Percentiles rank a stretch among this genome's conserved stretches.
Evolutionary conservation across 2,888 invertebrate species (phyloP).

Genomic region (Drosophila borealis): DNA sequence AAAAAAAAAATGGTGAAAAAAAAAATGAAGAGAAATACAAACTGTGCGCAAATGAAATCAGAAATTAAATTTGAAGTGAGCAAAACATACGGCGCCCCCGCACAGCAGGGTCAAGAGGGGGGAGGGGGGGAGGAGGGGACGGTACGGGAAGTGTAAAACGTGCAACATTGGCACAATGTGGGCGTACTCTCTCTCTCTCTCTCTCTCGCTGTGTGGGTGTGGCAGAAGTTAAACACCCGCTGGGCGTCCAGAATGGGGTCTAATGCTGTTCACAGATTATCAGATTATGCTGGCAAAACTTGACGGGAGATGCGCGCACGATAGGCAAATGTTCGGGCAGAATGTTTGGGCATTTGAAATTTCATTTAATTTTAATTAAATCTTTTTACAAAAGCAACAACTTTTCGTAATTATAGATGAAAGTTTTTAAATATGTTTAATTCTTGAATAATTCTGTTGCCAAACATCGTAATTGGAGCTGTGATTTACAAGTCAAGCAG

Average conservation of each 20-base stretch:
- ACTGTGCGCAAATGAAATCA: slow-evolving; percentile 78
- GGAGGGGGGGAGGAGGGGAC: background rate
- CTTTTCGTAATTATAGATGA: no score
- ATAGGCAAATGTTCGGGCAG: slow-evolving; percentile 17
- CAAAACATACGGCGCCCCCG: slow-evolving; percentile 70
- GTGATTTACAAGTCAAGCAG: no score
- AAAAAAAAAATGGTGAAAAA: slow-evolving; percentile 24
- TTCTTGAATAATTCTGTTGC: no score
- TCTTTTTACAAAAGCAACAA: no score
- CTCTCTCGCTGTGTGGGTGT: slow-evolving; percentile 31
- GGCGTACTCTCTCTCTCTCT: slow-evolving; percentile 14
- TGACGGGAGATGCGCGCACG: slow-evolving; percentile 28
- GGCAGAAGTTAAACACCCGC: slow-evolving; percentile 44
- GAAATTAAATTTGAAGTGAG: slow-evolving; percentile 78
- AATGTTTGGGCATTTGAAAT: background rate
- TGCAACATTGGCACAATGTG: slow-evolving; percentile 36
- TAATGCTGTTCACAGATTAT: slow-evolving; percentile 48
- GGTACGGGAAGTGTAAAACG: background rate
- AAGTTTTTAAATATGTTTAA: no score
- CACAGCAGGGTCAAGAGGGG: background rate
- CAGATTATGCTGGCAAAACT: slow-evolving; percentile 53
- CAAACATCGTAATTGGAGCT: no score
- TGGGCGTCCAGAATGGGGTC: slow-evolving; percentile 28
- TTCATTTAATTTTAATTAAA: slow-evolving; percentile 21
- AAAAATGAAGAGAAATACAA: slow-evolving; percentile 39